Evolutionary conservation across 2,888 invertebrate genomes (phyloP).

Genomic region (Chrysolina americana): DNA sequence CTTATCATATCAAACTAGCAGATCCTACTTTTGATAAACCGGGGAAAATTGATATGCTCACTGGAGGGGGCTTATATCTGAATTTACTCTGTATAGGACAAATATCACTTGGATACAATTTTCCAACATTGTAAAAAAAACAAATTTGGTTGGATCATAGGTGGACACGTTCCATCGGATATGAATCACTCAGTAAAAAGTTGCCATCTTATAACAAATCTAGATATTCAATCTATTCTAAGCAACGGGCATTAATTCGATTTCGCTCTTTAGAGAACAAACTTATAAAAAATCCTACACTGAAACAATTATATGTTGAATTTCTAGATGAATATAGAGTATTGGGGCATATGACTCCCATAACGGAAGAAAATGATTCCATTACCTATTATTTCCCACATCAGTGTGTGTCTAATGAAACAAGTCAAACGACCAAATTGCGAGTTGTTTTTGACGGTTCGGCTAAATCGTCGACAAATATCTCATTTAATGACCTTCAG

Average conservation of each 20-base stretch:
- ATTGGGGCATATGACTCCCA: background rate
- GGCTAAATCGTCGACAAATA: background rate
- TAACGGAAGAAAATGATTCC: background rate
- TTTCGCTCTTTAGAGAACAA: conserved; percentile 1
- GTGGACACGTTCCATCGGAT: background rate
- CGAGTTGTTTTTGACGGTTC: conserved; percentile 8
- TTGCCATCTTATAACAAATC: background rate
- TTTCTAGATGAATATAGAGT: background rate
- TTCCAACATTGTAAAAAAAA: conserved; percentile 1
- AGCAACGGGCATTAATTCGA: background rate
- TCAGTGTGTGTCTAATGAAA: background rate
- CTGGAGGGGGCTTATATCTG: background rate
- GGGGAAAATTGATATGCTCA: background rate
- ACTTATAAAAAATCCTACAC: background rate
- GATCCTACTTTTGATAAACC: background rate
- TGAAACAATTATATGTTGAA: background rate
- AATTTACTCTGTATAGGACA: background rate
- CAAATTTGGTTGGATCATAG: conserved; percentile 5
- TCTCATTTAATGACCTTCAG: conserved; percentile 8
- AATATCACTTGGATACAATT: background rate
- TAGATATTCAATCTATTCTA: conserved; percentile 1
- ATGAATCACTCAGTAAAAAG: background rate
- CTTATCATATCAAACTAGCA: conserved; percentile 1
- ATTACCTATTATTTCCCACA: background rate
- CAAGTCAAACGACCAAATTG: background rate